Conservation (phyloP, 2,888 invertebrate species). For the Limnephilus rhombicus region DNA sequence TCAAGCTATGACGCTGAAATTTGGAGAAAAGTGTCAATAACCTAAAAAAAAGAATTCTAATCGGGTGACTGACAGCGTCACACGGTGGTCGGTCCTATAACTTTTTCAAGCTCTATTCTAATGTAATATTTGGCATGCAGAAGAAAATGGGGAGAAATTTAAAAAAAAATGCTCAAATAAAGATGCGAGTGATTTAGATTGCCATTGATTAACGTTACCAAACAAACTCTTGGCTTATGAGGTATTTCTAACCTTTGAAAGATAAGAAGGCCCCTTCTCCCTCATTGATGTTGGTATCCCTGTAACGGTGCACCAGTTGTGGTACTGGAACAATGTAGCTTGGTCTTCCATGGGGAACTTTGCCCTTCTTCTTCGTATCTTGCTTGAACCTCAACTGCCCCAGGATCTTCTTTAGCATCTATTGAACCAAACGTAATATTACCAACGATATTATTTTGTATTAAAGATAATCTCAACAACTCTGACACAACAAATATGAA, state of each 20-base stretch:
- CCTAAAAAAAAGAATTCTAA: too few species aligned
- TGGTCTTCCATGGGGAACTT: slow-evolving; percentile 67
- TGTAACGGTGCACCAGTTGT: slow-evolving; percentile 72
- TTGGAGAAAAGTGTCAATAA: too few species aligned
- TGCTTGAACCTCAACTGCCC: slow-evolving; percentile 68
- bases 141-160: too few species aligned
- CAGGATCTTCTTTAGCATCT: slow-evolving; percentile 69
- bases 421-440: not conserved
- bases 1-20: too few species aligned
- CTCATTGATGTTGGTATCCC: slow-evolving; percentile 75
- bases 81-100: too few species aligned
- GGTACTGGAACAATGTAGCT: slow-evolving; percentile 72
- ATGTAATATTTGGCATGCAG: too few species aligned
- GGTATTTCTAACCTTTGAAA: slow-evolving; percentile 72
- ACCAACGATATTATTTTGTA: not conserved
- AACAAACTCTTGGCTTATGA: not conserved
- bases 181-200: too few species aligned
- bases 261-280: slow-evolving; percentile 76
- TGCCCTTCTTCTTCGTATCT: slow-evolving; percentile 70
- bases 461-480: too few species aligned
- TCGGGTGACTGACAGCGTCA: too few species aligned
- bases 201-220: not conserved
- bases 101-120: too few species aligned
- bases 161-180: too few species aligned
- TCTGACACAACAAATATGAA: too few species aligned